Base-by-base conservation (phyloP, 1,140 invertebrate genomes). In the Trinorchestia longiramus region DNA sequence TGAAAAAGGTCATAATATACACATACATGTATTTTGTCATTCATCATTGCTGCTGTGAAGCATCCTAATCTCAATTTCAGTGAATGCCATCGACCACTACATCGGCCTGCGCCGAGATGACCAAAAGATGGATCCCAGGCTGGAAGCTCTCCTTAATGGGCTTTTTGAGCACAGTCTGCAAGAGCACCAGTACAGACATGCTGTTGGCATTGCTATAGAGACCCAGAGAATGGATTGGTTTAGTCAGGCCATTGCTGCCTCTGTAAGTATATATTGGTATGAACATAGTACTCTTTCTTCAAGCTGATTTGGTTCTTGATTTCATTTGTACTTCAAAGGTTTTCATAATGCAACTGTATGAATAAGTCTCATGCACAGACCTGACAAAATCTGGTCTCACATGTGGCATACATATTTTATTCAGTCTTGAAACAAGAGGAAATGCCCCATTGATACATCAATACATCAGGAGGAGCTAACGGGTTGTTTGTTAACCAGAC, bases 181-280 rank as follows among this genome's bases (percentile, higher is more conserved):
- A 87, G 99, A 99, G 97, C 98, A 98, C 95, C 99, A 99, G 97
- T 99, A 98, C 97, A 98, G 99, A 95, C 99, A 99, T 97, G 99
- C 99, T 36, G 97, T 99, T 45, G 99, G 99, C 0, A 98, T 99
- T 97, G 99, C 99, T 23, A 97, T 99, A 62, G 99, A 99, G 97
- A 99, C 99, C 0, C 98, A 99, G 96, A 98, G 99, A 95, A 99
- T 99, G 98, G 99, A 99, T 97, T 98, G 99, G 96, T 99, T 99
- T 97, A 98, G 99, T 97, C 98, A 98, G 97, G 98, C 99, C 3
- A 99, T 99, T 96, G 98, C 98, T 97, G 98, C 99, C 97, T 99
- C 99, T 95, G 98, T 98, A 97, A 97, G 97, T 97, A n/a, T 11
- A 23, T 11, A 11, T 19, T 15, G 15, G 15, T 28, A 53, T 53